Conservation (phyloP, 2,113 vertebrate species). For the Himantopus leucocephalus region DNA sequence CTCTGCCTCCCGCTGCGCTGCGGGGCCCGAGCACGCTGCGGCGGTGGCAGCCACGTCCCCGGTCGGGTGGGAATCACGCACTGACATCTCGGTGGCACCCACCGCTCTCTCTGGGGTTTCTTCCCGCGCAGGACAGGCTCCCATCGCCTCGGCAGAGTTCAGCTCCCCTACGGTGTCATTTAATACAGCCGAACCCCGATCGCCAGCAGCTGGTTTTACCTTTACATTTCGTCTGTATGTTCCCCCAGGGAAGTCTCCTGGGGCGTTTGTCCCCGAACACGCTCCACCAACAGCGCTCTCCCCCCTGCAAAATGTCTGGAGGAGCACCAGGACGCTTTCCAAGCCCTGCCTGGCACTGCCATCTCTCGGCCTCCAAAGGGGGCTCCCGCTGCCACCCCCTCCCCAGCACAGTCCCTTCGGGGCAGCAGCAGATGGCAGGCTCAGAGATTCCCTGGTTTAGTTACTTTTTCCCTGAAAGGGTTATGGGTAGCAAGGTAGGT, state of each 20-base stretch:
- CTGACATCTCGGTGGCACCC: not conserved
- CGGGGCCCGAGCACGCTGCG: not conserved
- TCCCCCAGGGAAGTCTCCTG: not conserved
- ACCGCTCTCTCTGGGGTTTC: not conserved
- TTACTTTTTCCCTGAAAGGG: not conserved
- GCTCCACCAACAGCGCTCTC: not conserved
- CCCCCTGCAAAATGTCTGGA: not conserved
- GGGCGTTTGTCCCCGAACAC: rapidly evolving
- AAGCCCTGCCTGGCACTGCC: not conserved
- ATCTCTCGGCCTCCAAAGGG: not conserved
- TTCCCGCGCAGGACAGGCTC: not conserved
- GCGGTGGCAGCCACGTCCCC: constrained; percentile 12
- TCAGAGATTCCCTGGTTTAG: not conserved
- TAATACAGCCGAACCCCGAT: not conserved
- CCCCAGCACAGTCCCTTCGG: rapidly evolving
- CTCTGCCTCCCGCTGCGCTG: not conserved
- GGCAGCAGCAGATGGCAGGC: not conserved
- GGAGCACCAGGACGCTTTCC: not conserved
- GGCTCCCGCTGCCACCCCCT: not conserved
- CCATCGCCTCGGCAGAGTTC: not conserved
- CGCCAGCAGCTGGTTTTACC: not conserved
- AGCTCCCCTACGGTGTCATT: not conserved
- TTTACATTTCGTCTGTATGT: not conserved
- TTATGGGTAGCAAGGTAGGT: not conserved
- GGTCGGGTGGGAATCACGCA: not conserved